These are phyloP conservation scores for Drosophila quadrilineata DNA, from an alignment of 1,140 invertebrate genomes.

Conservation along the genomic window DNA sequence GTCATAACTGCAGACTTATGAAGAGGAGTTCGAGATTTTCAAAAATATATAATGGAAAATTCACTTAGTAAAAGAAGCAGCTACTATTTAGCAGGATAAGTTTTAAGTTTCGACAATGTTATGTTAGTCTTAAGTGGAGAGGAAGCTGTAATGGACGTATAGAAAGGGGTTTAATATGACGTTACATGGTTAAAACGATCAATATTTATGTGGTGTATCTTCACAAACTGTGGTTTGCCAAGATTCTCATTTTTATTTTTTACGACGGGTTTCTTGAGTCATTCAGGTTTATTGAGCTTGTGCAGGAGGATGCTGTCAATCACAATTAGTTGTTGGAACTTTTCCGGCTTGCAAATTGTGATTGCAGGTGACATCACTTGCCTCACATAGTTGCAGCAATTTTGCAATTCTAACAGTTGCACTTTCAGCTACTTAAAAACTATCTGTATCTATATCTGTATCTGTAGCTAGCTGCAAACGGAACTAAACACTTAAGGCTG, in stretches of 20 bases:
- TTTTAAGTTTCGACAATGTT: too few relatives aligned
- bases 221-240: too few relatives aligned
- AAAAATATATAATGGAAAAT: not conserved
- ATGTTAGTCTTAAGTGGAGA: too few relatives aligned
- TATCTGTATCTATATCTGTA: constrained; percentile 14
- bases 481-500: constrained; percentile 74
- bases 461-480: constrained; percentile 50
- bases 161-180: too few relatives aligned
- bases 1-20: not conserved
- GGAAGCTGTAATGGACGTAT: too few relatives aligned
- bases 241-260: too few relatives aligned
- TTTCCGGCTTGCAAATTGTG: constrained; percentile 35
- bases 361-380: constrained; percentile 48
- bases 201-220: too few relatives aligned
- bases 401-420: constrained; percentile 48
- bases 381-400: constrained; percentile 43
- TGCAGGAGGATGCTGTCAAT: constrained; percentile 66
- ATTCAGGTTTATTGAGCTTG: constrained; percentile 4
- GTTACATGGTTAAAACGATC: too few relatives aligned
- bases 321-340: constrained; percentile 56
- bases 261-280: constrained; percentile 27
- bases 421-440: constrained; percentile 32
- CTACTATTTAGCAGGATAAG: too few relatives aligned
- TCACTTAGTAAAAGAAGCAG: too few relatives aligned
- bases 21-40: not conserved